Base-by-base conservation (phyloP, 2,113 vertebrate species). In the Hiodon alosoides region DNA sequence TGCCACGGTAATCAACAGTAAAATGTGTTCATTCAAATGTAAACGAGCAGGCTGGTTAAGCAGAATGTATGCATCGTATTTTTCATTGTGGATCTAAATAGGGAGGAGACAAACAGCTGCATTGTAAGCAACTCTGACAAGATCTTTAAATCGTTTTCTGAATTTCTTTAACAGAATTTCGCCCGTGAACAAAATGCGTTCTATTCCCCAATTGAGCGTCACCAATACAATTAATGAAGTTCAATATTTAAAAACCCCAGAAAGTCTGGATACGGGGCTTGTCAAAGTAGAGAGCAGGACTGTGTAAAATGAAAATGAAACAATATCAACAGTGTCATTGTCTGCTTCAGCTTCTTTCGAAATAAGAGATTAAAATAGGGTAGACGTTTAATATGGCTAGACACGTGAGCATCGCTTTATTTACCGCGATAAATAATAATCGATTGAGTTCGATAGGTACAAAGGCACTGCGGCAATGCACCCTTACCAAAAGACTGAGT, bases 401-500 rank as follows among this genome's bases (percentile, higher is more conserved):
- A 31, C 31, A 31, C 31, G 31, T 31, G 31, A 31, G 31, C 31
- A 31, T 31, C 31, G 31, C 46, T 48, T 13, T 5, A 71, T 55
- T 9, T 8, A 10, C 52, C 13, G 4, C 58, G 59, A 71, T 5
- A 48, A 17, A 59, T 10, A 8, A 17, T 57, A 4, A 16, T 55
- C 47, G 51, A 46, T 47, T 52, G 55, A 65, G 9, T 75, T 68
- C 16, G 55, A 65, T 17, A 64, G 59, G 16, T 9, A 16, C 70
- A 65, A 74, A 77, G 69, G 69, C 79, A 76, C 85, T 81, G 82
- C 79, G 83, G 85, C 88, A 90, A 79, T 83, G 66, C 60, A 46
- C 10, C 57, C 85, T 93, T 87, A 94, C 93, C 93, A 94, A 83
- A 94, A 94, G 65, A 91, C 83, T 77, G 90, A 71, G 90, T 93